Evolutionary conservation across 1,140 invertebrate species (phyloP).

Genomic region (Lerema accius): DNA sequence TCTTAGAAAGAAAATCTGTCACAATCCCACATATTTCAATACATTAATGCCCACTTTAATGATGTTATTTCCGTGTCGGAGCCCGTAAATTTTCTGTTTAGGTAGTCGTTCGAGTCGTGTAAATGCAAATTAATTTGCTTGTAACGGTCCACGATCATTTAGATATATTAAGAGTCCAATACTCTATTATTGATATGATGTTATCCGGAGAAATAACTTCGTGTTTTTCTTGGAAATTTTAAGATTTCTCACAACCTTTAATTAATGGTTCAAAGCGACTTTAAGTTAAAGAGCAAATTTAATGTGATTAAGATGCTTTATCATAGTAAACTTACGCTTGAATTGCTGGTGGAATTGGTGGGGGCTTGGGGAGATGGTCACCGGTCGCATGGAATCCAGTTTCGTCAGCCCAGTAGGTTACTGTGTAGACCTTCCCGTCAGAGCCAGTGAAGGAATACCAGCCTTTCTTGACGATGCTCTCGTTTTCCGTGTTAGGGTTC

Average conservation of each 20-base stretch:
- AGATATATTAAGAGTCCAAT: conserved; percentile 1
- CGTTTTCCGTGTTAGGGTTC: conserved; percentile 76
- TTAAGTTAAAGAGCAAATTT: too few relatives aligned
- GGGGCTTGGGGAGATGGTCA: conserved; percentile 91
- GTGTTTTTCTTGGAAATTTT: too few relatives aligned
- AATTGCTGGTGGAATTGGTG: conserved; percentile 79
- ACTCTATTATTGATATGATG: neutral
- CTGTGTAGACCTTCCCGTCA: conserved; percentile 85
- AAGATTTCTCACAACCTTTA: neutral
- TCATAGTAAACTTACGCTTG: conserved; percentile 82
- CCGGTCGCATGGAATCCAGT: conserved; percentile 85
- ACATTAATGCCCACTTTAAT: conserved; percentile 14
- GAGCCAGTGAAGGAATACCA: conserved; percentile 84
- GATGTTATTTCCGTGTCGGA: conserved; percentile 22
- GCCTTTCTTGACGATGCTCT: conserved; percentile 85
- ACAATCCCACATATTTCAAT: conserved; percentile 20
- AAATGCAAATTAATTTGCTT: conserved; percentile 36
- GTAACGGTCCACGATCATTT: conserved; percentile 18
- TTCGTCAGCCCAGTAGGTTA: conserved; percentile 87
- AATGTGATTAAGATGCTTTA: too few relatives aligned
- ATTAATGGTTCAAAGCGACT: conserved; percentile 24
- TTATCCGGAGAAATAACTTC: too few relatives aligned
- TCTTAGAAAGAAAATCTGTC: conserved; percentile 23
- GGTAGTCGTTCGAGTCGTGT: conserved; percentile 39
- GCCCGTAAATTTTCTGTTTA: conserved; percentile 31